A percentile compares a stretch with the other conserved stretches of the same genome.
Conservation (phyloP, 2,888 invertebrate species). For the Megaustenia siamemsis region DNA sequence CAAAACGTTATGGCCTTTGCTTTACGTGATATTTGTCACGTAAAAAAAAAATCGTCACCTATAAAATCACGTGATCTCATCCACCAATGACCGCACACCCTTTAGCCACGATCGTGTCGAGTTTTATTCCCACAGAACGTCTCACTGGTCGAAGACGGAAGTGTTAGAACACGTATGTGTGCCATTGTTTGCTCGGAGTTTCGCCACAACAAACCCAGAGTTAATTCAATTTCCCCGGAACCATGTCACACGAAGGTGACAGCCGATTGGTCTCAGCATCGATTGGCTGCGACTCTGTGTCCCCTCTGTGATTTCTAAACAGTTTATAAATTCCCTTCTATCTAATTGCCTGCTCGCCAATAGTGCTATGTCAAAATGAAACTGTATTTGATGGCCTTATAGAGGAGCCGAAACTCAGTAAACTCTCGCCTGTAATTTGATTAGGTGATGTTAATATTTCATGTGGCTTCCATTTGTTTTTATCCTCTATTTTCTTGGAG, state of each 20-base stretch:
- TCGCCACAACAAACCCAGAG: conserved; percentile 55
- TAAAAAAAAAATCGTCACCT: conserved; percentile 12
- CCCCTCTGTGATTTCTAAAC: conserved; percentile 72
- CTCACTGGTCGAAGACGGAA: conserved; percentile 46
- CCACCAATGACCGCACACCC: background rate
- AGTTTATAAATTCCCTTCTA: conserved; percentile 73
- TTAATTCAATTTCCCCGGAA: conserved; percentile 55
- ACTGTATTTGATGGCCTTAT: conserved; percentile 66
- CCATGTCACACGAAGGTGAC: conserved; percentile 51
- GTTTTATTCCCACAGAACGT: conserved; percentile 46
- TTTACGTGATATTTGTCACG: conserved; percentile 17
- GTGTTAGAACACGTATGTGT: conserved; percentile 48
- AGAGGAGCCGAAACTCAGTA: conserved; percentile 67
- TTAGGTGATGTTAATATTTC: conserved; percentile 70
- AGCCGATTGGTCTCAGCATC: conserved; percentile 54
- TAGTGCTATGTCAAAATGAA: conserved; percentile 66
- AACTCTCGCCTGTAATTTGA: conserved; percentile 65
- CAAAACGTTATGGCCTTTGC: too few species aligned
- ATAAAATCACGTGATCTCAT: conserved; percentile 24
- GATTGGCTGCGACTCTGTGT: conserved; percentile 54
- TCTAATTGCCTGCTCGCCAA: conserved; percentile 61
- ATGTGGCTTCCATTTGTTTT: conserved; percentile 56
- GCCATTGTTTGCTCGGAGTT: conserved; percentile 53
- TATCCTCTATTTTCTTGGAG: conserved; percentile 19
- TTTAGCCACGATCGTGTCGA: conserved; percentile 47